A percentile compares a stretch with the other conserved stretches of the same genome.
These are phyloP conservation scores for Thysanoteuthis rhombus DNA, from an alignment of 2,888 invertebrate genomes.

Conservation along the genomic window DNA sequence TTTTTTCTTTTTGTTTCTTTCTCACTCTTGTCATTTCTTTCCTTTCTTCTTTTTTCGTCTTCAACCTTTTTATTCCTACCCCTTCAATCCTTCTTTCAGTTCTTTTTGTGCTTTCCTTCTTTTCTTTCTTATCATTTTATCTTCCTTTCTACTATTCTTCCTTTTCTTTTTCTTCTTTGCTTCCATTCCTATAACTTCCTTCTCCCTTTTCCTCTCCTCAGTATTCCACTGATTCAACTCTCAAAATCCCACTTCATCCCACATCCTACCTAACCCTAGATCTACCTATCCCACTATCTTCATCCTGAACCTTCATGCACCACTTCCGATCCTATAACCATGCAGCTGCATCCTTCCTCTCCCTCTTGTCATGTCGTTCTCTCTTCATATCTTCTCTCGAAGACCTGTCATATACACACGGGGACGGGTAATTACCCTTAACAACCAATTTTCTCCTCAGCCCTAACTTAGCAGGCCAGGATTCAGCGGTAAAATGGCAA, in stretches of 20 bases:
- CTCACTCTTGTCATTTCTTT: too few species aligned
- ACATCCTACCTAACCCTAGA: background rate
- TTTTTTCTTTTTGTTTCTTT: too few species aligned
- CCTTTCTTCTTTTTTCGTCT: too few species aligned
- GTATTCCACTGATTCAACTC: background rate
- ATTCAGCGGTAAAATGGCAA: background rate
- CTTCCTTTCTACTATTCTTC: too few species aligned
- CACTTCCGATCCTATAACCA: background rate
- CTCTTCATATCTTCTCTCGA: background rate
- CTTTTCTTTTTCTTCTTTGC: too few species aligned
- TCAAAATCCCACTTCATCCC: background rate
- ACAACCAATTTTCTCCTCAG: background rate
- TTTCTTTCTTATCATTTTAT: background rate
- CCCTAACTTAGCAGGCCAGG: background rate
- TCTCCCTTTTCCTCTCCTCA: background rate
- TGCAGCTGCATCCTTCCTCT: background rate
- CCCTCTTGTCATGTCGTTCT: background rate
- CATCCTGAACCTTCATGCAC: background rate
- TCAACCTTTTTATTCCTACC: background rate
- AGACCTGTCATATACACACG: background rate
- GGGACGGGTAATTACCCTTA: slow-evolving; percentile 12
- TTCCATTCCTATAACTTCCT: too few species aligned
- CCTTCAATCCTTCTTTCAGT: background rate
- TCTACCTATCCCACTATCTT: background rate
- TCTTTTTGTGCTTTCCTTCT: accelerated